Conservation (phyloP, 2,888 invertebrate genomes). For the Onchidella celtica region DNA sequence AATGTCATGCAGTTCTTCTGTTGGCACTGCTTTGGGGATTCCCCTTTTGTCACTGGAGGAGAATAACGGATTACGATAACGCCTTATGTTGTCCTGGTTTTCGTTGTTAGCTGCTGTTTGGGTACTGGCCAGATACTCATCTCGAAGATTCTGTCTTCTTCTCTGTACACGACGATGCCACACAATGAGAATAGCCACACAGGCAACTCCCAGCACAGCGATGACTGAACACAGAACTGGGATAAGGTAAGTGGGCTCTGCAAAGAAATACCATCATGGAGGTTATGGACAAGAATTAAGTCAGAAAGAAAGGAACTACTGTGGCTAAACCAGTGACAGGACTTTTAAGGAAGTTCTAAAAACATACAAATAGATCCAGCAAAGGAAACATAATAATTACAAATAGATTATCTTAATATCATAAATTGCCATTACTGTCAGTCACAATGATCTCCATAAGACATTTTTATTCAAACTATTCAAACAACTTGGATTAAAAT, state of each 20-base stretch:
- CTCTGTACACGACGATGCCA: constrained; percentile 83
- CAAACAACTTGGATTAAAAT: no score
- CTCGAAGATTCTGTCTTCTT: constrained; percentile 80
- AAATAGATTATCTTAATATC: no score
- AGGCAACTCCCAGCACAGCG: constrained; percentile 68
- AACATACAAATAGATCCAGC: no score
- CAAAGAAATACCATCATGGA: constrained; percentile 19
- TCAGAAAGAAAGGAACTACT: no score
- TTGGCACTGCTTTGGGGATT: constrained; percentile 65
- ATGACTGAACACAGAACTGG: constrained; percentile 76
- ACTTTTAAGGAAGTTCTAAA: no score
- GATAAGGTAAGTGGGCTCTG: constrained; percentile 64
- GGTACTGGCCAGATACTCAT: constrained; percentile 63
- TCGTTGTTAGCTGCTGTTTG: constrained; percentile 93
- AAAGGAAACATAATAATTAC: no score
- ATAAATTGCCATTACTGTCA: no score
- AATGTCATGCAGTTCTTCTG: constrained; percentile 84
- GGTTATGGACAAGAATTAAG: no score
- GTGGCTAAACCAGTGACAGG: no score
- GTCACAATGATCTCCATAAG: no score
- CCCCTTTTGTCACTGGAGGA: constrained; percentile 82
- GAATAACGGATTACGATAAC: constrained; percentile 89
- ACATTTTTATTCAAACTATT: no score
- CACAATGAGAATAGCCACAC: constrained; percentile 76
- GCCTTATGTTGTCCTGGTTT: constrained; percentile 93